Evolutionary conservation across 2,888 invertebrate species (phyloP), one percentile per base, ranked within the genome.

Genomic region (Tachina fera): DNA sequence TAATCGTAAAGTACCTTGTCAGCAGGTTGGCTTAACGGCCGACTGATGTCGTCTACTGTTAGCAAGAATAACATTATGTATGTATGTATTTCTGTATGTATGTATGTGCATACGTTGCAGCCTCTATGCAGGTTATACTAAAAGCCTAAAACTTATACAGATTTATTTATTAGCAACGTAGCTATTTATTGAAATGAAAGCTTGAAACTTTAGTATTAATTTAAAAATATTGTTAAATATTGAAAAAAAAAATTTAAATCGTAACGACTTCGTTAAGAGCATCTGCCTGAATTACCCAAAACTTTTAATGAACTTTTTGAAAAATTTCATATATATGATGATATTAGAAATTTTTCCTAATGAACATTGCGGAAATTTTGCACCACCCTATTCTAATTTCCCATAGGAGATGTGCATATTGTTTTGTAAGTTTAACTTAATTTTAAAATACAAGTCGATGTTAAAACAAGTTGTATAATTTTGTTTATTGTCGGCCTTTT

Each of bases 11-110:
- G 31, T 75, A 76, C 47, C 41, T 70, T 82, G 68, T 82, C 75
- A 82, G 82, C 75, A 82, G 53, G 82, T 76, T 82, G 68, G n/a
- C 70, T 76, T 60, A 76, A 76, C 70, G 63, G 67, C 14, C 75
- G 75, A 70, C 68, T 75, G 71, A 8, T 63, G 47, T 63, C 71
- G 79, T 47, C 79, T 56, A 65, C 75, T 56, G 63, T 70, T 45
- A 60, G 41, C 60, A 65, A 58, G 39, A 45, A 61, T 41, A 79
- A 45, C 53, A 49, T 9, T 14, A 22, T 13, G 16, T 31, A 43
- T 39, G 11, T 31, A 67, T 9, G 19, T 13, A 16, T 16, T 11
- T 49, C 63, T 22, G 16, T n/a, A n/a, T n/a, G n/a, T n/a, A n/a
- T 9, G 41, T 63, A 31, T n/a, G 16, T 47, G 6, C 47, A 47